These are phyloP conservation scores for Suricata suricatta DNA, from an alignment of 2,113 vertebrate genomes.

Conservation along the genomic window DNA sequence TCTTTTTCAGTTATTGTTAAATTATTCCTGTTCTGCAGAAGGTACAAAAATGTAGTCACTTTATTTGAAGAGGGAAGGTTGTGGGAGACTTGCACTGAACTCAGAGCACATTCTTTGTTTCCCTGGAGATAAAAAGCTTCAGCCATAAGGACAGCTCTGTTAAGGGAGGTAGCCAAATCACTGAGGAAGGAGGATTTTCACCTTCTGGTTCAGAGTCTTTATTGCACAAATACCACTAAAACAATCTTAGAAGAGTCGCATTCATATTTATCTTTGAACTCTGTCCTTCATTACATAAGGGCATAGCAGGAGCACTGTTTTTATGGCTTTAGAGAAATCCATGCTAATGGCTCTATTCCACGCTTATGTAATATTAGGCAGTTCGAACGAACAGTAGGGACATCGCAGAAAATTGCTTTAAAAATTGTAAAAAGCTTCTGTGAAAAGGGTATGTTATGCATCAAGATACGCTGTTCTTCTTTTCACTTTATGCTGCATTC, in stretches of 20 bases:
- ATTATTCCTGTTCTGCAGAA: neutral
- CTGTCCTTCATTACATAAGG: neutral
- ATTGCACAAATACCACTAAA: neutral
- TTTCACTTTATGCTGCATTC: neutral
- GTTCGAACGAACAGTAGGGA: neutral
- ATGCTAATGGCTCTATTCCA: neutral
- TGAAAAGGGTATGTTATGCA: neutral
- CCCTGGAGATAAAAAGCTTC: slow-evolving; percentile 37
- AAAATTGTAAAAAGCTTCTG: neutral
- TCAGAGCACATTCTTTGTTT: slow-evolving; percentile 39
- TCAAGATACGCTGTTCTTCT: neutral
- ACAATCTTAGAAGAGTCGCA: neutral
- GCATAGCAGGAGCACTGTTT: neutral
- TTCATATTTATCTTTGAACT: neutral
- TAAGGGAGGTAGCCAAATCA: neutral
- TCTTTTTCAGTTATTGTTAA: neutral
- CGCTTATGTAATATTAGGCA: neutral
- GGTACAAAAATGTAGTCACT: slow-evolving; percentile 49
- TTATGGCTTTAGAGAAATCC: neutral
- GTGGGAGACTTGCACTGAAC: neutral
- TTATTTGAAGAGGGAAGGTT: slow-evolving; percentile 20
- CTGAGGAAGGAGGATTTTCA: neutral
- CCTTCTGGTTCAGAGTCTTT: slow-evolving; percentile 24
- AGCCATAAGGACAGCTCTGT: neutral
- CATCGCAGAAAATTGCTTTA: neutral